Percentiles rank a stretch among this genome's conserved stretches.
These are phyloP conservation scores for Polypterus senegalus DNA, from an alignment of 2,113 vertebrate species.

Conservation along the genomic window DNA sequence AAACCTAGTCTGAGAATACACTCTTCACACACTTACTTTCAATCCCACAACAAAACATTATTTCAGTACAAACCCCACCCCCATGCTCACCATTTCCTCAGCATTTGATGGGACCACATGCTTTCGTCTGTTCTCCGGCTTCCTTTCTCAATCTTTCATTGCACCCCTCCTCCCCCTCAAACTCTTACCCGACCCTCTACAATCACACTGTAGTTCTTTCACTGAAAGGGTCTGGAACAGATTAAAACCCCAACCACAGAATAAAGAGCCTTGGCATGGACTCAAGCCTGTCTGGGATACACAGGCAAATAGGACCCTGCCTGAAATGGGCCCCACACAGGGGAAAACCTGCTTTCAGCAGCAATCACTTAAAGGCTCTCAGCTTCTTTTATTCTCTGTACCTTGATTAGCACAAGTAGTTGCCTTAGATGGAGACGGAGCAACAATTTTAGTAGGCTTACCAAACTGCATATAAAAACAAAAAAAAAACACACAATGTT, in stretches of 20 bases:
- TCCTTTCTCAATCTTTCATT: conserved; percentile 29
- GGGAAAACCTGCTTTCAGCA: conserved; percentile 42
- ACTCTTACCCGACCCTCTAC: conserved; percentile 36
- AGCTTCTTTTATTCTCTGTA: conserved; percentile 42
- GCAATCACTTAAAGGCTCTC: conserved; percentile 48
- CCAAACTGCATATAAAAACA: too few species aligned
- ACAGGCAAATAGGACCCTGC: conserved; percentile 32
- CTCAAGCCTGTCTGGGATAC: conserved; percentile 82
- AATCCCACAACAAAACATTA: too few species aligned
- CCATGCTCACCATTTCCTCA: conserved; percentile 26
- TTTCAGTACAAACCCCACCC: too few species aligned
- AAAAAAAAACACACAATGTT: too few species aligned
- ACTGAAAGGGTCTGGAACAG: conserved; percentile 94
- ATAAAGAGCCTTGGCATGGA: conserved; percentile 77
- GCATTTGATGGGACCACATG: conserved; percentile 27
- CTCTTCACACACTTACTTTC: conserved; percentile 13
- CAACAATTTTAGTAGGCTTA: too few species aligned
- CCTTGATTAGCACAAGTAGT: conserved; percentile 44
- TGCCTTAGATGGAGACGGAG: conserved; percentile 25
- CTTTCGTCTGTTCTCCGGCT: conserved; percentile 21
- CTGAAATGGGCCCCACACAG: conserved; percentile 67
- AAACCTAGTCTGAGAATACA: too few species aligned
- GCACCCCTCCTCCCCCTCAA: conserved; percentile 26
- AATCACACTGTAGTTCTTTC: conserved; percentile 73
- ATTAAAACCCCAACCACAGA: conserved; percentile 82